Conservation (phyloP, 2,888 invertebrate species). For the Napeogenes inachia region DNA sequence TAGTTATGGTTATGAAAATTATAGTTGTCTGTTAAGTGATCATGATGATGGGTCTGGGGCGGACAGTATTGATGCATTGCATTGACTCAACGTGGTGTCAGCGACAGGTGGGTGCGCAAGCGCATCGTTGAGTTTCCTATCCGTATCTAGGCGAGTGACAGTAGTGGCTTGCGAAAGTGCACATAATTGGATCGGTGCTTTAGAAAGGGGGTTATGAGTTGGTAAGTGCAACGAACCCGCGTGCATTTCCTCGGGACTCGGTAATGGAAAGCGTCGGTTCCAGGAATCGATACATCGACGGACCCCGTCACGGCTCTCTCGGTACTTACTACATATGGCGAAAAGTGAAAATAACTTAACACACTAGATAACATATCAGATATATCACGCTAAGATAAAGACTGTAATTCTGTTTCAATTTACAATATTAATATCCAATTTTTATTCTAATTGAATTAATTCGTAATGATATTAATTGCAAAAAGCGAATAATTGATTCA, state of each 20-base stretch:
- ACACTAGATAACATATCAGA: constrained; percentile 23
- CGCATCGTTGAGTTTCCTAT: constrained; percentile 70
- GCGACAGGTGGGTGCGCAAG: constrained; percentile 61
- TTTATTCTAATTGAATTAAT: constrained; percentile 33
- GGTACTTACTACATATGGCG: constrained; percentile 47
- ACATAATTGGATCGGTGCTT: constrained; percentile 77
- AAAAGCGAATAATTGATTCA: no score
- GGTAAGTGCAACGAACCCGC: constrained; percentile 76
- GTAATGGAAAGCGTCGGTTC: constrained; percentile 69
- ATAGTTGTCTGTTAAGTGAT: no score
- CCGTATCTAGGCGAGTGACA: constrained; percentile 77
- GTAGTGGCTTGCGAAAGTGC: constrained; percentile 77
- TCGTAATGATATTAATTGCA: no score
- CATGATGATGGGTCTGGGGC: background rate
- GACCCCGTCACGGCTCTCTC: constrained; percentile 50
- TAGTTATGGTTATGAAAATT: no score
- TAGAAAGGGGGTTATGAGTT: constrained; percentile 78
- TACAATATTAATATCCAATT: no score
- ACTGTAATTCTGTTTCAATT: background rate
- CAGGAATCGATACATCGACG: constrained; percentile 56
- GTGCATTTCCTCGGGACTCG: constrained; percentile 70
- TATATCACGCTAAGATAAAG: constrained; percentile 8
- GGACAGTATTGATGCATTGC: constrained; percentile 29
- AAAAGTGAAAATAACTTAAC: constrained; percentile 63
- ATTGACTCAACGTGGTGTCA: constrained; percentile 39